Percentiles rank a stretch among this genome's conserved stretches.
phyloP scores from a whole-genome alignment of 2,888 invertebrate genomes.

The Seladonia tumulorum region DNA sequence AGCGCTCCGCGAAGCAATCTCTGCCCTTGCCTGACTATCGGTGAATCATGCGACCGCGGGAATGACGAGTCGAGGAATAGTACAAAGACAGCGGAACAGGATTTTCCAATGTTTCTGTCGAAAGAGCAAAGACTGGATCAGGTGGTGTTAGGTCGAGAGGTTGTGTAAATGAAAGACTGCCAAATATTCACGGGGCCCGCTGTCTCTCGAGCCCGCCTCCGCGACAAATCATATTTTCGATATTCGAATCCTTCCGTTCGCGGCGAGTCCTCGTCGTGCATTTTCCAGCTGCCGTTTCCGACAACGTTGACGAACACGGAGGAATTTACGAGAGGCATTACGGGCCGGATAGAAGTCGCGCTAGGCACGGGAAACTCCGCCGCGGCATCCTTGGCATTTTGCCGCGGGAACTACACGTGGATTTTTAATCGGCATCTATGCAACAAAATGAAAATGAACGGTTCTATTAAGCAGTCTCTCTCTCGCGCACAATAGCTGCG shows the following conservation, averaged over 20 bases:
- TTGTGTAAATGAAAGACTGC: conserved; percentile 52
- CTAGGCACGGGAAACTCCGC: neutral
- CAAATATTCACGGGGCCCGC: conserved; percentile 41
- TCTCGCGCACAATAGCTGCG: neutral
- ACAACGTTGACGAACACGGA: neutral
- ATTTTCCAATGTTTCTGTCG: neutral
- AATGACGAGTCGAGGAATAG: conserved; percentile 15
- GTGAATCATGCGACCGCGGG: neutral
- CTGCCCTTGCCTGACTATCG: neutral
- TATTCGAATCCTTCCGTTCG: neutral
- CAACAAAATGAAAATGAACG: neutral
- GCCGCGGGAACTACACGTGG: no score
- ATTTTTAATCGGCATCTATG: neutral
- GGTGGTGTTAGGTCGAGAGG: no score
- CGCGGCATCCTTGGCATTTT: neutral
- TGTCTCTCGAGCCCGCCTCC: conserved; percentile 8
- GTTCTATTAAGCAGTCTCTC: neutral
- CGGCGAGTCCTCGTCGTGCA: neutral
- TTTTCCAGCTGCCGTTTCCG: neutral
- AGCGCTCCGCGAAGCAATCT: neutral
- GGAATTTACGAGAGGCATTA: neutral
- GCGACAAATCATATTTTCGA: conserved; percentile 9
- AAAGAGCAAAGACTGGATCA: conserved; percentile 28
- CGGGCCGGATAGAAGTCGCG: neutral
- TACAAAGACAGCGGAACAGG: conserved; percentile 31